A percentile compares a stretch with the other conserved stretches of the same genome.
These are phyloP conservation scores for Odontothrips loti DNA, from an alignment of 2,888 invertebrate genomes.

Conservation along the genomic window DNA sequence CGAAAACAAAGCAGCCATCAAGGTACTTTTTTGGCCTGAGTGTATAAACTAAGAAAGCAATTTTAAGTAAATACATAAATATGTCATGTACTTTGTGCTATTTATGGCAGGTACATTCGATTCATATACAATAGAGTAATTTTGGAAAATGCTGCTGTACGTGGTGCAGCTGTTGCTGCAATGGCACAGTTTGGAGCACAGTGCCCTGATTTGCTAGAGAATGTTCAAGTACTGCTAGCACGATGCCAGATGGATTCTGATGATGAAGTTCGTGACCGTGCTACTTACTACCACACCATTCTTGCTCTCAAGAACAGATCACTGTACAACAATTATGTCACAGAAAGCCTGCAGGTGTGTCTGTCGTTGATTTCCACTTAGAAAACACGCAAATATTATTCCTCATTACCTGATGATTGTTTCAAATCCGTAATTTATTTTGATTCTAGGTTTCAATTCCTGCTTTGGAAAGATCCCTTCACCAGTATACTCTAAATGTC, in stretches of 20 bases:
- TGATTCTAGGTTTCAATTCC: conserved; percentile 68
- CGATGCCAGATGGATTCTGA: conserved; percentile 94
- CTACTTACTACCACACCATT: conserved; percentile 90
- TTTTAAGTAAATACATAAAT: no score
- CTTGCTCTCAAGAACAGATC: conserved; percentile 65
- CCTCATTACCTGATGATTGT: not conserved
- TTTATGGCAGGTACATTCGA: conserved; percentile 60
- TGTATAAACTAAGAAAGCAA: conserved; percentile 29
- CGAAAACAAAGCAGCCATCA: conserved; percentile 89
- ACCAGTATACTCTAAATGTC: conserved; percentile 70
- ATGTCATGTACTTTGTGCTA: not conserved
- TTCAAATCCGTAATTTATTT: conserved; percentile 25
- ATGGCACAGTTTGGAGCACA: conserved; percentile 97
- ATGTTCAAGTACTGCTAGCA: conserved; percentile 74
- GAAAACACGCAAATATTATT: conserved; percentile 7
- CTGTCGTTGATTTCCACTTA: not conserved
- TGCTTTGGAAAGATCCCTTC: conserved; percentile 80
- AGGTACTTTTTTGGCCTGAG: conserved; percentile 45
- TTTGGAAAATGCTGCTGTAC: conserved; percentile 89
- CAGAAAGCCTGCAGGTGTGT: conserved; percentile 62
- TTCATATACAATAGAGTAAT: conserved; percentile 90
- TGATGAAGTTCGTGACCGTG: conserved; percentile 97
- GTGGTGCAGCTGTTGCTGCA: conserved; percentile 96
- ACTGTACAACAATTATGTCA: conserved; percentile 71
- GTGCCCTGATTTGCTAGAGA: conserved; percentile 80